Percentiles rank a stretch among this genome's conserved stretches.
Conservation (phyloP, 2,797 vertebrate species). For the Oreortyx pictus region DNA sequence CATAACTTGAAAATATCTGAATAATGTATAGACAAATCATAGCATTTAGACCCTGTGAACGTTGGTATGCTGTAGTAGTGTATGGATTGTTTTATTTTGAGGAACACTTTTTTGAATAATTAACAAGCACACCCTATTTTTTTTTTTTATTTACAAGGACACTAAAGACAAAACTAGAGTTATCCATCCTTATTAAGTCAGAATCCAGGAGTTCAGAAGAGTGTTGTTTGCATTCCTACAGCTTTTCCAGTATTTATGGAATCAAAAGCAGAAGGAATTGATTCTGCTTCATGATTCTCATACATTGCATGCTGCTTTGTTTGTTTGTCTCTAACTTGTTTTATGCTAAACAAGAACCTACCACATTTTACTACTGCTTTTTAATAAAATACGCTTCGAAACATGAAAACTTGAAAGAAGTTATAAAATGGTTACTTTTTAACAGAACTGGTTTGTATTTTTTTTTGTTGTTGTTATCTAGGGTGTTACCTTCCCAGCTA, state of each 20-base stretch:
- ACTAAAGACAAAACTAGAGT: neutral
- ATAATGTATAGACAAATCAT: neutral
- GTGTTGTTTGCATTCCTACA: neutral
- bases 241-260: neutral
- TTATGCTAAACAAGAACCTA: neutral
- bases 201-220: neutral
- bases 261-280: neutral
- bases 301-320: neutral
- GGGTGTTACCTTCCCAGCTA: constrained; percentile 97
- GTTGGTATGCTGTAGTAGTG: neutral
- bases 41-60: neutral
- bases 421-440: neutral
- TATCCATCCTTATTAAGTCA: neutral
- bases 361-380: neutral
- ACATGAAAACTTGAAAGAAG: neutral
- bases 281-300: neutral
- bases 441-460: constrained; percentile 30
- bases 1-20: neutral
- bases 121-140: neutral
- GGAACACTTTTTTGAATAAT: neutral
- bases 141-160: neutral
- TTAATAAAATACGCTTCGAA: neutral
- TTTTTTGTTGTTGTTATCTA: constrained; percentile 59
- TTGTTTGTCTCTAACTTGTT: neutral
- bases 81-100: neutral